Evolutionary conservation across 2,113 vertebrate species (phyloP), one percentile per base, ranked within the genome.

Genomic region (Garra rufa): DNA sequence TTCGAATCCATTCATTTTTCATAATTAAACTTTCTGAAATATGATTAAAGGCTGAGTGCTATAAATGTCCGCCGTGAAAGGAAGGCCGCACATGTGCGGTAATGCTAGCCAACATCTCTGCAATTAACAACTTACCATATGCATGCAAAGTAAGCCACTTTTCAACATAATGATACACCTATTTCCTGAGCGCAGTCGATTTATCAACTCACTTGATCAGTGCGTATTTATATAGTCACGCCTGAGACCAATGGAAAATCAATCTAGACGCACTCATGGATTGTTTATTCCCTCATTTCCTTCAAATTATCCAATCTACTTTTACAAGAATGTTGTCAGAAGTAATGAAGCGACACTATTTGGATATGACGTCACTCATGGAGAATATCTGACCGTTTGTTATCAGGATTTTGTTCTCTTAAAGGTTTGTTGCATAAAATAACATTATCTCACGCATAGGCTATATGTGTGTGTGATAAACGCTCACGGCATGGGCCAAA

Each of bases 1-100:
- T 88, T 85, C 88, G 34, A 87, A 90, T 86, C 87, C 83, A 87
- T 86, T 91, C 83, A 82, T 91, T 87, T 87, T 78, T 91, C 88
- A 80, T 78, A 81, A 80, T 91, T 81, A 44, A 82, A 84, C 84
- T 81, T 84, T 71, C 77, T 73, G 65, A 65, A 81, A 19, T 34
- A 21, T 77, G 44, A 88, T 87, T 87, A 83, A 48, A 77, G 61
- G 10, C 11, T 21, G 41, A 63, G 76, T 44, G 61, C 76, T 81
- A 79, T 79, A 86, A 78, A 80, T 79, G 80, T 81, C 28, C 43
- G 57, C 59, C 50, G 34, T 67, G 17, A 81, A 44, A 81, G 26
- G 0, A 38, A 41, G 28, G 26, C 13, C 13, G 1, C 50, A 69
- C 7, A 48, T 21, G 73, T 50, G 61, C 75, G 30, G 59, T 85